These are phyloP conservation scores for Andrena camellia DNA, from an alignment of 2,888 invertebrate genomes.

Conservation along the genomic window DNA sequence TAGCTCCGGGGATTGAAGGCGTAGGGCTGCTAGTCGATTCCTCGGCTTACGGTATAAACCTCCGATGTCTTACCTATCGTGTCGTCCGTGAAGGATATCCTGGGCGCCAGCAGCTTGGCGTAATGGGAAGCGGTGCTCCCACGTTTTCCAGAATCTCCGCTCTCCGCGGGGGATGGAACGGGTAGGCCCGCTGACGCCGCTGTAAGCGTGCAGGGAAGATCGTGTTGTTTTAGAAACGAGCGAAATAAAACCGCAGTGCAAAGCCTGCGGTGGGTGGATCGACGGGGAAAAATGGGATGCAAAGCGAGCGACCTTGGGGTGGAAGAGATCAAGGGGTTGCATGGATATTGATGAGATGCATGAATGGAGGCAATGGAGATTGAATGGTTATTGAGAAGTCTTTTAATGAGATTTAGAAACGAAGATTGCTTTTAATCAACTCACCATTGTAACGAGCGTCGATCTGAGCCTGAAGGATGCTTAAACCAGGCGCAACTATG, in stretches of 20 bases:
- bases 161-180: slow-evolving; percentile 69
- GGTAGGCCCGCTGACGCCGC: slow-evolving; percentile 74
- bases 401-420: too few species aligned
- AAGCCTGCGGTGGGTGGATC: not conserved
- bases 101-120: slow-evolving; percentile 79
- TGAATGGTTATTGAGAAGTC: too few species aligned
- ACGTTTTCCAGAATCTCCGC: slow-evolving; percentile 71
- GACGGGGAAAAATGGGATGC: too few species aligned
- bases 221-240: not conserved
- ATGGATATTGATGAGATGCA: too few species aligned
- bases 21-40: not conserved
- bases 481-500: slow-evolving; percentile 94
- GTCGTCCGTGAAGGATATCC: slow-evolving; percentile 84
- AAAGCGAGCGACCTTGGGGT: too few species aligned
- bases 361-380: too few species aligned
- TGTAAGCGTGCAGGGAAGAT: slow-evolving; percentile 51
- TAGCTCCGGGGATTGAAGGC: not conserved
- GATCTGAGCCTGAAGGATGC: slow-evolving; percentile 93
- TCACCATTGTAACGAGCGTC: slow-evolving; percentile 88
- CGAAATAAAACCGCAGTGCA: not conserved
- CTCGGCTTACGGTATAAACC: slow-evolving; percentile 36
- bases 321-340: too few species aligned
- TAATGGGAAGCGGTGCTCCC: slow-evolving; percentile 76
- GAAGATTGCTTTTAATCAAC: slow-evolving; percentile 2
- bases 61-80: slow-evolving; percentile 78